Base-by-base conservation (phyloP, 2,888 invertebrate species). In the Molorchus minor region DNA sequence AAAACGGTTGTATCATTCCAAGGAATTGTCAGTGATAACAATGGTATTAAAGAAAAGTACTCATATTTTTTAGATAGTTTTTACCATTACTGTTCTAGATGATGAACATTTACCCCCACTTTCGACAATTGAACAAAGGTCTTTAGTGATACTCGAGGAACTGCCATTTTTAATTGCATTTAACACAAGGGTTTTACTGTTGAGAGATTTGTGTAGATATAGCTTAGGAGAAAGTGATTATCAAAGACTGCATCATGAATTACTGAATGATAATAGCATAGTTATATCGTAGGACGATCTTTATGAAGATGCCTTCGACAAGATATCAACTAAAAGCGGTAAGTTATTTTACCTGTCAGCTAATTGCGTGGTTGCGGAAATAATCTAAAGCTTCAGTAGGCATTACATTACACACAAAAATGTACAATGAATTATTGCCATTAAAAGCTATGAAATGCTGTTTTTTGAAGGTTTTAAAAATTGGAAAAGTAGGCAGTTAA, bases 241-340 rank as follows among this genome's bases (percentile, higher is more conserved):
- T 54, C 71, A 76, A 43, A 61, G 79, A 29, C 66, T 79, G 56
- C 77, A 78, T 41, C 75, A 76, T 25, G 80, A 81, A 46, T 76
- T 80, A 58, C 65, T 76, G 52, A 71, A 73, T 15, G 79, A 80
- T 57, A 76, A 73, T 54, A 70, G 74, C 2, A 86, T 95, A 29
- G 88, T 89, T 21, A 91, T 95, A 4, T n/a, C 83, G 96, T 57
- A 84, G 99, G 55, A 91, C 93, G 67, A 96, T 82, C 84, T 99
- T n/a, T 99, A 99, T 78, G 98, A 98, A 82, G 99, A 99, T 81
- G 95, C 98, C 0, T 98, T 95, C 77, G 96, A 96, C 51, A 95
- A 95, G 79, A 84, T 98, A 2, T 92, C 96, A 1, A 87, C 87
- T 1, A 93, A 93, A 71, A 96, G 96, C 83, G 94, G 94, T 94